phyloP scores from a whole-genome alignment of 2,888 invertebrate genomes.

The Reticulitermes lucifugus region DNA sequence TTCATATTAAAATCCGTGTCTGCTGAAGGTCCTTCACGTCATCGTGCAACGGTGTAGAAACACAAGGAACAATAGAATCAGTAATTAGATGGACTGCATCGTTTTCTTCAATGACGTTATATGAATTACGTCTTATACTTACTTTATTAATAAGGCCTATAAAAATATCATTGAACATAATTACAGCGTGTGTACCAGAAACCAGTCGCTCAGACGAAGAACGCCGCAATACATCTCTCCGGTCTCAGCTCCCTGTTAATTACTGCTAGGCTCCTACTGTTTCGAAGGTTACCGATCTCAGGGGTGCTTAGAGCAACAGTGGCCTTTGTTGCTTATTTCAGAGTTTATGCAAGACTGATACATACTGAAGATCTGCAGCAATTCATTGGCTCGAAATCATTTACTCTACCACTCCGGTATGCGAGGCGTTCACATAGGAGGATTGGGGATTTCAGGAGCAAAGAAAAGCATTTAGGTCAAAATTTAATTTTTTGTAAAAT shows the following conservation, averaged over 20 bases:
- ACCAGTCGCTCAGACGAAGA: neutral
- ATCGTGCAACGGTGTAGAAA: neutral
- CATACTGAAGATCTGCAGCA: no score
- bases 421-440: no score
- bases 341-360: no score
- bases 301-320: neutral
- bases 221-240: neutral
- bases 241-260: slow-evolving; percentile 9
- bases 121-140: neutral
- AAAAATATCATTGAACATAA: slow-evolving; percentile 40
- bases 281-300: slow-evolving; percentile 11
- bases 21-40: no score
- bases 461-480: no score
- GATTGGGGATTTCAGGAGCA: no score
- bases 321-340: neutral
- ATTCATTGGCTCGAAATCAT: no score
- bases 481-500: no score
- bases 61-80: neutral
- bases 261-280: slow-evolving; percentile 33
- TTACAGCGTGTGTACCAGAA: neutral
- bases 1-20: no score
- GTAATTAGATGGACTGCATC: slow-evolving; percentile 1
- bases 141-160: slow-evolving; percentile 38
- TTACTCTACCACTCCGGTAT: no score
- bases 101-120: neutral